Base-by-base conservation (phyloP, 2,888 invertebrate genomes). In the Andrena chrysosceles region DNA sequence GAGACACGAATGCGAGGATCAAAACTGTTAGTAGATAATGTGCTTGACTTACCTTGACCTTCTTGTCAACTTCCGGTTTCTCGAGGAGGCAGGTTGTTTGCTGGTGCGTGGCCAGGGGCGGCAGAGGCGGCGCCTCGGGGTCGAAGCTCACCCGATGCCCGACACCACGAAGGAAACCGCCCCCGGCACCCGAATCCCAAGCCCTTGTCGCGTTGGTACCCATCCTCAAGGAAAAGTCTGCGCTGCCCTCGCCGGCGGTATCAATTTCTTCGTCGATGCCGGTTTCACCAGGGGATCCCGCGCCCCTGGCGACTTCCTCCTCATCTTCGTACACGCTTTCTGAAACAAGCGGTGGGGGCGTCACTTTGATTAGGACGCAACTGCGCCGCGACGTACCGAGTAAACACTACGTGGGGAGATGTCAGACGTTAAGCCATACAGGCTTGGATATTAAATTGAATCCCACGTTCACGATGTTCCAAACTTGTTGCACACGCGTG, bases 61-160 rank as follows among this genome's bases (percentile, higher is more conserved):
- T 97, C 93, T 96, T 96, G 94, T 96, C 96, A 91, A 95, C 93
- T 85, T 95, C 95, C 88, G 96, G 96, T 93, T 96, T 96, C 93
- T 96, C 96, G 89, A 96, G 94, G 56, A 95, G 93, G 90, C 93
- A 93, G 92, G 95, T 95, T 93, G 91, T 91, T 48, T 90, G 91
- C 63, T 90, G 90, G 26, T 76, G 63, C 13, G 60, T 49, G 48
- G 60, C 29, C 20, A 62, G 78, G 64, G 84, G 56, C 91, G 95
- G 95, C n/a, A 88, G 90, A 42, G 91, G 92, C 74, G 93, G 96
- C 94, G 96, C 95, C 94, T 96, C 96, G 77, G 95, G 95, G 89
- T 94, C 93, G 81, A 93, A 93, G 79, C 90, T 93, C 66, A 93
- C 91, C 35, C 92, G 93, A 23, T 92, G 91, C n/a, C 90, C 89